Base-by-base conservation (phyloP, 2,797 vertebrate species). In the Sebastes hubbsi region DNA sequence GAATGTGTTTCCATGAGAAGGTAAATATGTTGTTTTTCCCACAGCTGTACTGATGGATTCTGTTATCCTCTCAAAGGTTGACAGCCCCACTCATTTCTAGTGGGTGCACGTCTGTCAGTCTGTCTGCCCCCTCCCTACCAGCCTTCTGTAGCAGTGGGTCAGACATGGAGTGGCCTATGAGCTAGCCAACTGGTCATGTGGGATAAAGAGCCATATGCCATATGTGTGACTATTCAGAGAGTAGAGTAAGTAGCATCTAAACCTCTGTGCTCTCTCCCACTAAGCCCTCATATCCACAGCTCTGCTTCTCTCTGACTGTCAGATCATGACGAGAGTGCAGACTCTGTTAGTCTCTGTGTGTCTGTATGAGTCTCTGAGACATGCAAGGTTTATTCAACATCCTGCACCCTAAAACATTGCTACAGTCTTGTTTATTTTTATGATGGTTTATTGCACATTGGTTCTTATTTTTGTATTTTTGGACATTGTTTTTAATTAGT, bases 201-300 rank as follows among this genome's bases (percentile, higher is more conserved):
- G 65, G 72, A 83, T 72, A 65, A 71, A 69, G 75, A 78, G 72
- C 68, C 67, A 27, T 30, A 68, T 55, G 65, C 74, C 81, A 61
- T 83, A 72, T 80, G 81, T 34, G 70, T 58, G 16, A 29, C 73
- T 74, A 69, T 71, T 65, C 65, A 66, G 62, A 77, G 75, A 81
- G 72, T 30, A 46, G 9, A 29, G 25, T 81, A 76, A 82, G 61
- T 55, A 54, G 46, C 62, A 59, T 82, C 32, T 54, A 75, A 70
- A 69, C 68, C 24, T 54, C 65, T 69, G 82, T 64, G 38, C 69
- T 66, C 29, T 82, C 66, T 29, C 36, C 81, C 30, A 14, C 24
- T 81, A 65, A 88, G 71, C 63, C 42, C 22, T 55, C 16, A 34
- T 29, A 79, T 59, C 59, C 62, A n/a, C 49, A 34, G 52, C 8